Evolutionary conservation across 1,140 invertebrate species (phyloP).

Genomic region (Polypedilum pembai): DNA sequence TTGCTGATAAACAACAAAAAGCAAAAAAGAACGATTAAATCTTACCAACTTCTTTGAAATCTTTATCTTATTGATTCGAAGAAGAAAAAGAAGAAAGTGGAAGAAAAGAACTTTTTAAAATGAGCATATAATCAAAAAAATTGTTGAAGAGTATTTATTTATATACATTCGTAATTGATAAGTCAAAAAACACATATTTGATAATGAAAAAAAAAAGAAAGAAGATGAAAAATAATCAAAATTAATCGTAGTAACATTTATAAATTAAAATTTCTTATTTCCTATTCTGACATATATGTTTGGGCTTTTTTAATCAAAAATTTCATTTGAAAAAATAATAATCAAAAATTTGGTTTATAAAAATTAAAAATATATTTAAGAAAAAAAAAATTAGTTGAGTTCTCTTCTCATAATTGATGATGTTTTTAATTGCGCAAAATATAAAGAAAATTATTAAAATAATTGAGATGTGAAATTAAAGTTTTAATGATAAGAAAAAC

Average conservation of each 20-base stretch:
- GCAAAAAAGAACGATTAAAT: not conserved
- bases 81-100: not conserved
- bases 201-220: conserved; percentile 16
- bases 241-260: conserved; percentile 21
- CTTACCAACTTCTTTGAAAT: not conserved
- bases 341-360: too few relatives aligned
- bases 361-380: too few relatives aligned
- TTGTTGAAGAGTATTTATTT: conserved; percentile 28
- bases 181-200: conserved; percentile 20
- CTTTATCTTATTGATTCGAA: not conserved
- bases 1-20: not conserved
- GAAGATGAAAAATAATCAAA: conserved; percentile 23
- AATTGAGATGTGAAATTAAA: conserved; percentile 10
- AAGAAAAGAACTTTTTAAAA: not conserved
- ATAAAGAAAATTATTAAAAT: not conserved
- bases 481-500: conserved; percentile 8
- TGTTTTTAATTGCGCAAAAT: not conserved
- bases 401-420: not conserved
- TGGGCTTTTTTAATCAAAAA: not conserved
- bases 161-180: conserved; percentile 28
- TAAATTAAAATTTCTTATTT: conserved; percentile 7
- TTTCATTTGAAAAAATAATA: not conserved
- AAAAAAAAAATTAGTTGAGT: not conserved
- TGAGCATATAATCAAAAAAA: conserved; percentile 26
- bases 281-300: not conserved